Evolutionary conservation across 2,113 vertebrate species (phyloP), one percentile per base, ranked within the genome.

Genomic region (Oxyura jamaicensis): DNA sequence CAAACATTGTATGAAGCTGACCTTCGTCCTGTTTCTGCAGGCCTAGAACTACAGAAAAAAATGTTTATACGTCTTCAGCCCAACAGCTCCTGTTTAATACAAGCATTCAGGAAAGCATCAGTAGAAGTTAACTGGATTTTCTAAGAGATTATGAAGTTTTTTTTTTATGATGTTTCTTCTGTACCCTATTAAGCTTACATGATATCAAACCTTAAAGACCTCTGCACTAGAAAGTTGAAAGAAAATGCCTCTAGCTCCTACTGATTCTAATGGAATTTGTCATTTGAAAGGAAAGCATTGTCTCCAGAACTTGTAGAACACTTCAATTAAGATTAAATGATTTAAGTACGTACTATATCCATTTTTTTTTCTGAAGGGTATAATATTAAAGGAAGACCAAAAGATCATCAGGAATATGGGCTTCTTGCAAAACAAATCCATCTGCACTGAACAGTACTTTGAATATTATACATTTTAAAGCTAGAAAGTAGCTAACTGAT

Each of bases 61-160:
- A n/a, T 14, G 56, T 17, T 71, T 21, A 22, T 7, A 58, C 26
- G 60, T 15, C 50, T 74, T 67, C 77, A 73, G 20, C 14, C 22
- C 9, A 6, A 53, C 15, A 44, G 25, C 44, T 86, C 88, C n/a
- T 80, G 25, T 50, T 81, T 44, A 35, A 68, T 52, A n/a, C 56
- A 77, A 81, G 23, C 10, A 12, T n/a, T 56, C 66, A 74, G 31
- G 26, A 9, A 77, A 5, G 21, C n/a, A 50, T 29, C 68, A 65
- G 35, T 22, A 66, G 46, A 95, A 83, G 44, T 60, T 79, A 86
- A 83, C 46, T 65, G 29, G 31, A 56, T 85, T 95, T 95, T 90
- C 35, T 48, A 21, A 85, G 28, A 59, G 71, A 91, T 68, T 60
- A 80, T 11, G 17, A 86, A 55, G 35, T 77, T 89, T 69, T 48